These are phyloP conservation scores for Ips typographus DNA, from an alignment of 1,140 invertebrate species.

Conservation along the genomic window DNA sequence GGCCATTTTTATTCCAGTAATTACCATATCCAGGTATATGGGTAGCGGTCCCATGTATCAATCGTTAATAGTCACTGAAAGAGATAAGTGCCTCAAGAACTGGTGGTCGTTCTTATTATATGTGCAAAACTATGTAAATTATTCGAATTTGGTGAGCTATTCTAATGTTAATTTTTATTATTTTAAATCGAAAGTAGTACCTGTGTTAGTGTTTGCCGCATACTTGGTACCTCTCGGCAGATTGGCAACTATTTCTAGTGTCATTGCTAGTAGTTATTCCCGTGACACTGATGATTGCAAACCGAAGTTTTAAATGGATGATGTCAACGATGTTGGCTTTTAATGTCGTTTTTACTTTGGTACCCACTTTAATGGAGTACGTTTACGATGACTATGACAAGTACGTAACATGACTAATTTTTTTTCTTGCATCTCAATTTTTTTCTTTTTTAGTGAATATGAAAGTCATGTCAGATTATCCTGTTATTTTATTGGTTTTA, in stretches of 20 bases:
- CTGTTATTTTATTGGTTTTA: conserved; percentile 35
- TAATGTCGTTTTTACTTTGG: conserved; percentile 16
- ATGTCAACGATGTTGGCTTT: conserved; percentile 24
- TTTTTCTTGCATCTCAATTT: background rate
- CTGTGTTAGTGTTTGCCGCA: conserved; percentile 31
- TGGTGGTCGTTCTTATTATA: conserved; percentile 45
- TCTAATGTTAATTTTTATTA: background rate
- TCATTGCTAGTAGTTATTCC: conserved; percentile 46
- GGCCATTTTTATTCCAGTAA: conserved; percentile 27
- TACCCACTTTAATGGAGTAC: conserved; percentile 8
- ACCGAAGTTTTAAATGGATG: conserved; percentile 12
- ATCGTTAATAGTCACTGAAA: background rate
- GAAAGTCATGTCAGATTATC: conserved; percentile 30
- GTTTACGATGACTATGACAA: conserved; percentile 8
- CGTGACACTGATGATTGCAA: conserved; percentile 26
- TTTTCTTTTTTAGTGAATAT: conserved; percentile 16
- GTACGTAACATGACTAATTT: conserved; percentile 5
- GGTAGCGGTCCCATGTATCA: conserved; percentile 38
- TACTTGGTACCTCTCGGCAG: conserved; percentile 65
- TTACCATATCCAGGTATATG: conserved; percentile 31
- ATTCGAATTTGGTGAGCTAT: conserved; percentile 23
- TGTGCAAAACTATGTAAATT: conserved; percentile 42
- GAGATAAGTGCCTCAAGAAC: conserved; percentile 33
- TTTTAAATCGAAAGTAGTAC: background rate
- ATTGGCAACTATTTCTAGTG: conserved; percentile 65